Base-by-base conservation (phyloP, 1,140 invertebrate species). In the Orchesella cincta region DNA sequence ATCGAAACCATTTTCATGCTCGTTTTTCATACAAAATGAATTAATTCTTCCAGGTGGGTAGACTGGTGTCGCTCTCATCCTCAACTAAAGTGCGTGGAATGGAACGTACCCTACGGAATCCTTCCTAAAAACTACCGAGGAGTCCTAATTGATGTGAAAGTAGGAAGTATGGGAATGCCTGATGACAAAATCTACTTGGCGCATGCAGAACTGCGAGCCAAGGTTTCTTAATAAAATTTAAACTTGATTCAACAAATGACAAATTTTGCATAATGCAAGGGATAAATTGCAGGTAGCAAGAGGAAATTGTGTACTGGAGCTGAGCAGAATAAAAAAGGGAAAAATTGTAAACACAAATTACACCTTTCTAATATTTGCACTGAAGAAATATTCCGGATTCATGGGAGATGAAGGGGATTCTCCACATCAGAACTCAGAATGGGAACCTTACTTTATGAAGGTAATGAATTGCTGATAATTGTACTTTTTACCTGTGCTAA, bases 301-400 rank as follows among this genome's bases (percentile, higher is more conserved):
- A 54, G 86, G 86, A 29, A 87, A 87, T 81, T 84, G 83, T 79
- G 84, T 87, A 75, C 77, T 87, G 16, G 76, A 82, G 16, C 78
- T 87, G 29, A 79, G 82, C 20, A 79, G 82, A 62, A 80, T 81
- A 52, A 33, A 52, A 36, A 31, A 23, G 12, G 74, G 73, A 54
- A 34, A 29, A 34, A 51, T 62, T 28, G 29, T 74, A 16, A 67
- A 82, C 12, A 76, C 74, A 23, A 82, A 82, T 12, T 83, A 82
- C 18, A 80, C 83, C 57, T 85, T 86, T 81, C 79, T 86, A 0
- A 82, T 88, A 8, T 87, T 87, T 81, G 87, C 86, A 0, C 81
- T 88, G 76, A 85, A 85, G 67, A 88, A 88, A 78, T 88, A 88
- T 77, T 87, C 87, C 5, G 87, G 87, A 39, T 86, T 87, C 26